Conservation (phyloP, 2,113 vertebrate species). For the Notarius lentiginosus region DNA sequence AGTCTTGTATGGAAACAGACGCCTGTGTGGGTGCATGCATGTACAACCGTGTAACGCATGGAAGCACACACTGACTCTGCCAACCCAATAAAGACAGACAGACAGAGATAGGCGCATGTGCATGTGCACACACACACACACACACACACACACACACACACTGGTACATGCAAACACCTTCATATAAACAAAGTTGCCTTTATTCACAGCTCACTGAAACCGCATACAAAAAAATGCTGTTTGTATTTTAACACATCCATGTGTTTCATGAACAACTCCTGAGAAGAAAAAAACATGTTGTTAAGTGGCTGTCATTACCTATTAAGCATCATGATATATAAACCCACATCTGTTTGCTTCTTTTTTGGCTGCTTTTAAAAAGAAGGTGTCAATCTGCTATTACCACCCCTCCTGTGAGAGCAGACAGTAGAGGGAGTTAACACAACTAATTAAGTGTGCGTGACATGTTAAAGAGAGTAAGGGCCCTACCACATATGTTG, state of each 20-base stretch:
- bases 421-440: slow-evolving; percentile 77
- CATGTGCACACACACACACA: slow-evolving; percentile 2
- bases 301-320: slow-evolving; percentile 13
- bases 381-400: slow-evolving; percentile 11
- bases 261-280: slow-evolving; percentile 11
- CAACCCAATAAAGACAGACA: slow-evolving; percentile 66
- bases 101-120: slow-evolving; percentile 16
- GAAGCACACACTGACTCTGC: slow-evolving; percentile 68
- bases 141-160: slow-evolving; percentile 22
- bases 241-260: slow-evolving; percentile 10
- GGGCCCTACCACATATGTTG: slow-evolving; percentile 77
- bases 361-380: slow-evolving; percentile 13
- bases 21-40: slow-evolving; percentile 14
- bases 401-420: slow-evolving; percentile 67
- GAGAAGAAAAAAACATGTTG: background rate
- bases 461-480: slow-evolving; percentile 79
- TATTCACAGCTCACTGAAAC: slow-evolving; percentile 12
- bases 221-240: background rate
- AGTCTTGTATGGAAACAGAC: slow-evolving; percentile 65
- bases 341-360: slow-evolving; percentile 12
- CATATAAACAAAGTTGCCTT: slow-evolving; percentile 22
- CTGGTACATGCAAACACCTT: background rate
- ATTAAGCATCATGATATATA: slow-evolving; percentile 24
- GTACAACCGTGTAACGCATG: slow-evolving; percentile 65
- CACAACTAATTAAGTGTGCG: slow-evolving; percentile 77